Conservation (phyloP, 2,888 invertebrate genomes). For the Andrena minutula region DNA sequence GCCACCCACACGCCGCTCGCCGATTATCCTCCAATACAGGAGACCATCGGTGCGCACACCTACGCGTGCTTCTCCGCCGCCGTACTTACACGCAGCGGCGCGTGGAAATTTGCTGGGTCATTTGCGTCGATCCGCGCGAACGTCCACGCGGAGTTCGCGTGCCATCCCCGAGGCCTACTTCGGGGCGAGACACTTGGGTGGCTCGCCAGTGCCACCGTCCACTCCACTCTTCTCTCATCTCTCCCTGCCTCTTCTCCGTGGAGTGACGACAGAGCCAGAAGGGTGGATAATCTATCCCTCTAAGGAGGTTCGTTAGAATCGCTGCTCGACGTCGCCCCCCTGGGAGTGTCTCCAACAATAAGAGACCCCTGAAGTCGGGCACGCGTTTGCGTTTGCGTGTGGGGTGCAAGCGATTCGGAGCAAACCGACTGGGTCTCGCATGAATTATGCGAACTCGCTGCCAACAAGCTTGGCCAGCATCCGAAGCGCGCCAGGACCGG, state of each 20-base stretch:
- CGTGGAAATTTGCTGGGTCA: slow-evolving; percentile 15
- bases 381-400: not conserved
- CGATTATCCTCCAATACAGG: slow-evolving; percentile 42
- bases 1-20: slow-evolving; percentile 29
- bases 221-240: too few species aligned
- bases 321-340: too few species aligned
- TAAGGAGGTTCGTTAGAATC: too few species aligned
- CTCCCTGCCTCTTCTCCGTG: too few species aligned
- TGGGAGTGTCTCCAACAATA: too few species aligned
- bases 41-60: slow-evolving; percentile 5
- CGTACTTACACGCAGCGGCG: slow-evolving; percentile 6
- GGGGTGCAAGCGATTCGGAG: not conserved
- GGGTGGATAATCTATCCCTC: too few species aligned
- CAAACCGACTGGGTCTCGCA: not conserved
- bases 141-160: slow-evolving; percentile 6
- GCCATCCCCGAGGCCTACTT: not conserved
- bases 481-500: slow-evolving; percentile 30
- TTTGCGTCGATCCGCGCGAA: not conserved
- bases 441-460: slow-evolving; percentile 43
- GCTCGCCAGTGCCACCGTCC: not conserved
- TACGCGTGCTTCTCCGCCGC: not conserved
- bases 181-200: not conserved
- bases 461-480: slow-evolving; percentile 44
- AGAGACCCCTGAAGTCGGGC: too few species aligned
- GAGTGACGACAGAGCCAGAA: too few species aligned